Base-by-base conservation (phyloP, 64 coral and sea anemone species). In the Actinia tenebrosa region DNA sequence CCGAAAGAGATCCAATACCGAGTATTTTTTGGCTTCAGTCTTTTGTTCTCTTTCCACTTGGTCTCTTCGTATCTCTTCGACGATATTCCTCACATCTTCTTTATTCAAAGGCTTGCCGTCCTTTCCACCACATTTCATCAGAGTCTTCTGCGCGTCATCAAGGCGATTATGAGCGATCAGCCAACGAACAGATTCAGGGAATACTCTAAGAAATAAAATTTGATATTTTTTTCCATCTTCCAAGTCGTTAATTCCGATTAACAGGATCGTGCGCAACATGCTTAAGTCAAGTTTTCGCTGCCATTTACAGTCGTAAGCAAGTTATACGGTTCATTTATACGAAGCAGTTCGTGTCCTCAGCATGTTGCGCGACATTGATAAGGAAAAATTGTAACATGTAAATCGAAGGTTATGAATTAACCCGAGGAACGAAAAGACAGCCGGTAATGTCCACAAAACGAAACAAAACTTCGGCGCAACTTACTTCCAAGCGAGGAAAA, bases 401-500 rank as follows among this genome's bases (percentile, higher is more conserved):
- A 37, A 37, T 37, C 30, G 30, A 37, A 37, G 30, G 16, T 3
- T 58, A 58, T 10, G 7, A 58, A 58, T 58, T 14, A 58, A 58
- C 56, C 56, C 5, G 7, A 58, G 6, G 15, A 58, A 16, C 56
- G 0, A 58, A 16, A 11, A 58, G 6, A 50, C 47, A 50, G 47
- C 47, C 3, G 47, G 0, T 50, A 47, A 1, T 50, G 47, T 50
- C 47, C 7, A 50, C 47, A 50, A 50, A 50, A 5, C 3, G 3
- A 50, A 50, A 50, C 47, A 1, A 47, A 50, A 50, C 3, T 50
- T 1, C 47, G 4, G 1, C 5, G 27, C 42, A 53, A 90, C 90
- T 92, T 78, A 96, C 94, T 54, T 96, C 90, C 90, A 96, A 45
- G 87, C 61, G 15, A 89, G 87, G 60, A 90, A 84, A 78, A 92